Evolutionary conservation across 2,113 vertebrate genomes (phyloP), one percentile per base, ranked within the genome.

Genomic region (Caretta caretta): DNA sequence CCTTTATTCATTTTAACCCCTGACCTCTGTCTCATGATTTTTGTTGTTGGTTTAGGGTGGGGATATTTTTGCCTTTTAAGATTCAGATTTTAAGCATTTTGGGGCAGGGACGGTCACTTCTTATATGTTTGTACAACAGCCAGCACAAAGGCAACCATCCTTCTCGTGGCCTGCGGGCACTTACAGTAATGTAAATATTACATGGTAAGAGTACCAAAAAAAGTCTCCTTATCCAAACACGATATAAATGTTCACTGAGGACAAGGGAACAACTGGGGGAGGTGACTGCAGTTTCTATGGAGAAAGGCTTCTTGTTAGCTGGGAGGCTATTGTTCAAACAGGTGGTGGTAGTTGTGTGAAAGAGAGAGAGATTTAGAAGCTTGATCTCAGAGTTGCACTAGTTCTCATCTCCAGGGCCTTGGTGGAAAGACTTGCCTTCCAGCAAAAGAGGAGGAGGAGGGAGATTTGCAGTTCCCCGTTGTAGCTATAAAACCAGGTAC

Each of bases 401-500:
- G 89, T 94, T 93, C 53, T 92, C 38, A 80, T 85, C 92, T 90
- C 3, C 12, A 89, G 91, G 86, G 90, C 91, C 65, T 92, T 92
- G 54, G 88, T 90, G 92, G 4, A 4, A 94, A 96, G 42, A 93
- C 75, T 95, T 84, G 72, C 16, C 90, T 90, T 80, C 84, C 87
- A 85, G 65, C 92, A 88, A 49, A 65, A 80, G 96, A 42, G 86
- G 94, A 13, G 75, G 86, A 95, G 86, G 78, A 65, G 94, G 75
- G 89, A 94, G 95, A 95, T 96, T 93, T 96, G 93, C 91, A 46
- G 20, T 85, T 95, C 84, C 93, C 93, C 75, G 93, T 95, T 96
- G 94, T 86, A 93, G 50, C 86, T 94, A 65, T 90, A 87, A 94
- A 82, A 92, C 92, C 96, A 96, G 96, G 96, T 97, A 97, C 92